Evolutionary conservation across 2,113 vertebrate genomes (phyloP).

Genomic region (Rhinichthys klamathensis): DNA sequence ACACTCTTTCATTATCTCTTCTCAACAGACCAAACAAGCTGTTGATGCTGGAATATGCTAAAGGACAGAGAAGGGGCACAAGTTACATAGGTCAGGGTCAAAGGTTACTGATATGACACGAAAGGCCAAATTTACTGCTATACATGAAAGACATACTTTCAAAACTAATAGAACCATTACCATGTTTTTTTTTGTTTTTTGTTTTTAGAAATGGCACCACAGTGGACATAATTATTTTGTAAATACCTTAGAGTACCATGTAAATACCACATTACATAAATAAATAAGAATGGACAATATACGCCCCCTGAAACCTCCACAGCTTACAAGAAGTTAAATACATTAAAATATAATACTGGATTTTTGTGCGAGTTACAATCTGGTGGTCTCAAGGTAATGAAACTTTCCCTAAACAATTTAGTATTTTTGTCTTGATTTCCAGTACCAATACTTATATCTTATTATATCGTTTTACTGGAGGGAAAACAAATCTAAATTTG

Average conservation of each 20-base stretch:
- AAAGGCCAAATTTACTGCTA: background rate
- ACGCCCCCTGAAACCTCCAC: too few relatives aligned
- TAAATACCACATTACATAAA: background rate
- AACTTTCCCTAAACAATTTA: too few relatives aligned
- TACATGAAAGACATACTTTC: background rate
- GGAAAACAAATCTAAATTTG: too few relatives aligned
- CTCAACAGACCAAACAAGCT: background rate
- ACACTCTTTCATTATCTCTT: background rate
- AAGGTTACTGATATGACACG: background rate
- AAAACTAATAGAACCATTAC: background rate
- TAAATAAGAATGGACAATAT: background rate
- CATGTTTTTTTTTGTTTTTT: background rate
- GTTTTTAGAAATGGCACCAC: background rate
- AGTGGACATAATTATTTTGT: background rate
- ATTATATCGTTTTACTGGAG: too few relatives aligned
- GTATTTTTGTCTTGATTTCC: too few relatives aligned
- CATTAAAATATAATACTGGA: too few relatives aligned
- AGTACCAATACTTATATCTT: too few relatives aligned
- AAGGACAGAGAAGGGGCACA: too few relatives aligned
- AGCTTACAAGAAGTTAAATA: too few relatives aligned
- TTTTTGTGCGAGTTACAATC: too few relatives aligned
- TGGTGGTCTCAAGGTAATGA: too few relatives aligned
- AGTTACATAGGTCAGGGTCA: constrained; percentile 10
- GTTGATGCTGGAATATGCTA: background rate
- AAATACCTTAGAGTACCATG: too few relatives aligned